Percentiles rank a stretch among this genome's conserved stretches.
Evolutionary conservation across 2,113 vertebrate species (phyloP).

Genomic region (Copsychus sechellarum): DNA sequence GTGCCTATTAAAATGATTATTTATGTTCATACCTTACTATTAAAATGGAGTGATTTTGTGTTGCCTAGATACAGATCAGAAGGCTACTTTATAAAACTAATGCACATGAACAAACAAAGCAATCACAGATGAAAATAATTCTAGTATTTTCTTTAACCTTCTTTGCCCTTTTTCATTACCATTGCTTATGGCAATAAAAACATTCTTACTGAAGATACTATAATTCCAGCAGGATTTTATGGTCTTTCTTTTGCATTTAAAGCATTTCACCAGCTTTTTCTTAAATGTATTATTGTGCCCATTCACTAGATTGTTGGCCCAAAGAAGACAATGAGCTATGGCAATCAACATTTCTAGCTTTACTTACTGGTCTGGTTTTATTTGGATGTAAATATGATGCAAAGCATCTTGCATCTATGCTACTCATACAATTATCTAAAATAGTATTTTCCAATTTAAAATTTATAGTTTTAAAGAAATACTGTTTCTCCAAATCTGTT

Average conservation of each 20-base stretch:
- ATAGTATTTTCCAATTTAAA: not conserved
- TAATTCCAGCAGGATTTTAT: not conserved
- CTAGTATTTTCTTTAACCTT: not conserved
- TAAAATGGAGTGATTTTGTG: not conserved
- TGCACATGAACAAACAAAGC: not conserved
- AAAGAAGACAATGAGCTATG: not conserved
- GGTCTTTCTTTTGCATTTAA: not conserved
- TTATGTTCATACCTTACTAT: not conserved
- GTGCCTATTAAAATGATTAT: not conserved
- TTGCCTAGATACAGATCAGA: constrained; percentile 22
- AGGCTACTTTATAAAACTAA: not conserved
- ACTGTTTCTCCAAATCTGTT: not conserved
- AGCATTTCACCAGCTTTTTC: not conserved
- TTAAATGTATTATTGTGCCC: not conserved
- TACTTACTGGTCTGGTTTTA: not conserved
- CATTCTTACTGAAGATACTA: not conserved
- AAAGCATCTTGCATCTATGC: not conserved
- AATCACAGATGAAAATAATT: not conserved
- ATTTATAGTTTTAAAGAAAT: not conserved
- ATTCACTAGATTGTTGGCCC: not conserved
- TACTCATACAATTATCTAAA: not conserved
- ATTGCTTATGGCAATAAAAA: not conserved
- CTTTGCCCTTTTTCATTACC: not conserved
- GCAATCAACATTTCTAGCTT: not conserved
- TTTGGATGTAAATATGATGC: not conserved